Conservation (phyloP, 2,888 invertebrate species). For the Calameuta filiformis region DNA sequence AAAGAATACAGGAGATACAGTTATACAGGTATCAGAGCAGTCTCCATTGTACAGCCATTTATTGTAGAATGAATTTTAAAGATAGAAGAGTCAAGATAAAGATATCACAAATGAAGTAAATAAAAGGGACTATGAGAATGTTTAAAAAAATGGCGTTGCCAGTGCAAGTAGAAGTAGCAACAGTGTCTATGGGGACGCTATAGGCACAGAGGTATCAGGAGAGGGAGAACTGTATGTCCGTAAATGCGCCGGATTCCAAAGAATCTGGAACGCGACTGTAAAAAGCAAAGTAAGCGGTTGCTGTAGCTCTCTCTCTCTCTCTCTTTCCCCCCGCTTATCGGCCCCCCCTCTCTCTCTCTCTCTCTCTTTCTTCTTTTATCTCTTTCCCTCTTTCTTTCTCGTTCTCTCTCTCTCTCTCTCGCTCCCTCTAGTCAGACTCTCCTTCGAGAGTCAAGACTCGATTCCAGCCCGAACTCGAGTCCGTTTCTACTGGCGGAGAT, state of each 20-base stretch:
- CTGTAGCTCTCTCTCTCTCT: slow-evolving; percentile 29
- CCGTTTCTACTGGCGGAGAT: too few species aligned
- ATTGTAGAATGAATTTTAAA: too few species aligned
- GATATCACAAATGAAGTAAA: too few species aligned
- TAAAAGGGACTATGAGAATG: too few species aligned
- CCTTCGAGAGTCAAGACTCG: slow-evolving; percentile 23
- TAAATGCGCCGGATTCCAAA: slow-evolving; percentile 46
- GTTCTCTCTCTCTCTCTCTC: slow-evolving; percentile 21
- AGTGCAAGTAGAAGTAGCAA: too few species aligned
- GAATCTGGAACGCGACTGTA: slow-evolving; percentile 58
- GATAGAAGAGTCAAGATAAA: too few species aligned
- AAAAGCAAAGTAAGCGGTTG: slow-evolving; percentile 53
- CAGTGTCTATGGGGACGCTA: too few species aligned
- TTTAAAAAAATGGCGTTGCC: too few species aligned
- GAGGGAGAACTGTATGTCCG: slow-evolving; percentile 15
- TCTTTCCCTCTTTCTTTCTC: slow-evolving; percentile 18
- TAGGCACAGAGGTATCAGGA: slow-evolving; percentile 21
- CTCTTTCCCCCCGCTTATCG: slow-evolving; percentile 10
- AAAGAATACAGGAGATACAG: too few species aligned
- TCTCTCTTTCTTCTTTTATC: slow-evolving; percentile 12
- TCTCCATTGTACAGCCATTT: too few species aligned
- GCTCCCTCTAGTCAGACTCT: slow-evolving; percentile 15
- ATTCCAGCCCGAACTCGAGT: slow-evolving; percentile 26
- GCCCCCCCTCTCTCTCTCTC: slow-evolving; percentile 26
- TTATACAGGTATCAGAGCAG: too few species aligned